Conservation (phyloP, 2,797 vertebrate genomes). For the Myioborus miniatus region DNA sequence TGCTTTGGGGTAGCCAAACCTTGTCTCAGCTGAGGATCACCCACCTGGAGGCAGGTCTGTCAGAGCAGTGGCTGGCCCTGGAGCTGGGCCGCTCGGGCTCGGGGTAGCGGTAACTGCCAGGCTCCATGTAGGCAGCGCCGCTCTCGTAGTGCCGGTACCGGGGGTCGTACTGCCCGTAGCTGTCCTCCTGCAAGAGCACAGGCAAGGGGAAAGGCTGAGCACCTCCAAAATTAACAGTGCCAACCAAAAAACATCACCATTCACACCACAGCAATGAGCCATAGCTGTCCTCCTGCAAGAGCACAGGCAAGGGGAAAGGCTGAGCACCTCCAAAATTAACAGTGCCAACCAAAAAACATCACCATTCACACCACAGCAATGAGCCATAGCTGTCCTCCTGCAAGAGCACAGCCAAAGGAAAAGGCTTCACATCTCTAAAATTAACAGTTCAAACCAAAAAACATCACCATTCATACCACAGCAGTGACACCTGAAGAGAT, state of each 20-base stretch:
- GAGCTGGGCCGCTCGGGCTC: slow-evolving; percentile 93
- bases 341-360: background rate
- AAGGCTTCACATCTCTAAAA: background rate
- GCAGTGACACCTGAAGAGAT: background rate
- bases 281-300: slow-evolving; percentile 80
- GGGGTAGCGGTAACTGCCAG: slow-evolving; percentile 76
- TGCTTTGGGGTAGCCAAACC: background rate
- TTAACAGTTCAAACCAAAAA: background rate
- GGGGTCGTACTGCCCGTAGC: slow-evolving; percentile 82
- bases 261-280: too few relatives aligned
- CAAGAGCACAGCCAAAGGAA: background rate
- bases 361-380: fast-evolving
- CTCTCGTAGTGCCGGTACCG: slow-evolving; percentile 85
- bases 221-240: background rate
- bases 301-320: background rate
- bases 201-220: background rate
- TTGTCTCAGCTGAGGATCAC: fast-evolving
- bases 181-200: slow-evolving; percentile 74
- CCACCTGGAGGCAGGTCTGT: slow-evolving; percentile 88
- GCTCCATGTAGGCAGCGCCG: slow-evolving; percentile 76
- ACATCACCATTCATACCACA: too few relatives aligned
- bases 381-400: slow-evolving; percentile 80
- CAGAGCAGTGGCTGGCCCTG: slow-evolving; percentile 92
- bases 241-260: background rate
- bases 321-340: background rate